Base-by-base conservation (phyloP, 1,140 invertebrate species). In the Drosophila lini region DNA sequence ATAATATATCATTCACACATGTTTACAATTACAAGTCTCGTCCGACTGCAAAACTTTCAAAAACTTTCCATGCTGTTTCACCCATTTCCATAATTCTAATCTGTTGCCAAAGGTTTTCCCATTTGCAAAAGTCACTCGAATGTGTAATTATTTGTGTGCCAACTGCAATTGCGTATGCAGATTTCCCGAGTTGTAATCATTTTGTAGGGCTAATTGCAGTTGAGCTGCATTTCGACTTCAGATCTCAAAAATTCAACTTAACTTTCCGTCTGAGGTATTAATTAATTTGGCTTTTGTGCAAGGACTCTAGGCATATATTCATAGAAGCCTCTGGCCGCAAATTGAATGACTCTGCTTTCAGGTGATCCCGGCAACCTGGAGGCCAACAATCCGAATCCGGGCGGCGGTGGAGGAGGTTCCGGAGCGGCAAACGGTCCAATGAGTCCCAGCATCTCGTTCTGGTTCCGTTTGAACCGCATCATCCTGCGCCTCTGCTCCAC, bases 401-500 rank as follows among this genome's bases (percentile, higher is more conserved):
- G 69, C 25, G 63, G 65, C 15, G 63, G 70, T 1, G 81, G 78
- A 11, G 68, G 40, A 10, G 78, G 55, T 22, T 67, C 74, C 48
- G 73, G 73, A 8, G 44, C 79, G 19, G 91, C 76, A 22, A 77
- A 63, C 38, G 83, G 74, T 45, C 45, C 73, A 15, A 61, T 78
- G 13, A 92, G 91, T 73, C 91, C 91, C 25, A 91, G 85, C 52
- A 74, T 92, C 44, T 91, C 91, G 36, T 92, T 92, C 69, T 92
- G 91, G 91, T 91, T 89, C 86, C 91, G 91, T 25, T 53, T 92
- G 50, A 92, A 92, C 74, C 89, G 86, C 58, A 81, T 92, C 64
- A 80, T 93, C 57, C 78, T 90, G 57, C 92, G 93, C 80, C 84
- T 94, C 38, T 94, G 93, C 70, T 93, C 93, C 64, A 95, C 95